Base-by-base conservation (phyloP, 2,888 invertebrate genomes). In the Cremastinae sp. region DNA sequence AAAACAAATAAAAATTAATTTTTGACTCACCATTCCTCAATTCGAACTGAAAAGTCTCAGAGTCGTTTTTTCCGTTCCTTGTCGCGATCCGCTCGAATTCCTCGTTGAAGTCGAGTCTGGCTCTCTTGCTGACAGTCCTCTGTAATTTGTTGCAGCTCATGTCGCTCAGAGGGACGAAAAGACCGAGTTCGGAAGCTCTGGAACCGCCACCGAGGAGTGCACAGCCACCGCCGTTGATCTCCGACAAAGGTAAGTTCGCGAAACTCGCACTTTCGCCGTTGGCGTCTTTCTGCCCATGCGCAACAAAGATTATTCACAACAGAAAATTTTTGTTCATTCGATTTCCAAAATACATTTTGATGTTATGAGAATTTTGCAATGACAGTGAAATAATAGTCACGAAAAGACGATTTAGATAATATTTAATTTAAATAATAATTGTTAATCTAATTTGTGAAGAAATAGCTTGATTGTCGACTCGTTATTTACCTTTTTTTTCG, bases 171-270 rank as follows among this genome's bases (percentile, higher is more conserved):
- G 92, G 92, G 66, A 91, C 91, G 45, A 92, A 92, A 84, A 87
- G 92, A 66, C 89, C 90, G 53, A 91, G 89, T 78, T 86, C 90
- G n/a, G 92, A 91, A 69, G 88, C 91, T 35, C 86, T 91, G 49
- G 85, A 86, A 22, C 78, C 80, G 35, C 80, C 85, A 3, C 59
- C 84, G 22, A 82, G 87, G 64, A 81, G 83, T 9, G 61, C 85
- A 1, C 92, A 92, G 79, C 93, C 93, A 9, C 93, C 93, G 2
- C 93, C 94, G 8, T 89, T 94, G 7, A 93, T 94, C 79, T 92
- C 93, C 0, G 94, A 94, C 83, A 92, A 92, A 88, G 92, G 94
- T 94, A 87, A 87, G 87, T 80, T 72, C 20, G 18, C 16, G n/a
- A 56, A 12, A 53, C 16, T 7, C 7, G 43, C n/a, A n/a, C n/a